Evolutionary conservation across 2,888 invertebrate genomes (phyloP).

Genomic region (Scaptomyza cyrtandrae): DNA sequence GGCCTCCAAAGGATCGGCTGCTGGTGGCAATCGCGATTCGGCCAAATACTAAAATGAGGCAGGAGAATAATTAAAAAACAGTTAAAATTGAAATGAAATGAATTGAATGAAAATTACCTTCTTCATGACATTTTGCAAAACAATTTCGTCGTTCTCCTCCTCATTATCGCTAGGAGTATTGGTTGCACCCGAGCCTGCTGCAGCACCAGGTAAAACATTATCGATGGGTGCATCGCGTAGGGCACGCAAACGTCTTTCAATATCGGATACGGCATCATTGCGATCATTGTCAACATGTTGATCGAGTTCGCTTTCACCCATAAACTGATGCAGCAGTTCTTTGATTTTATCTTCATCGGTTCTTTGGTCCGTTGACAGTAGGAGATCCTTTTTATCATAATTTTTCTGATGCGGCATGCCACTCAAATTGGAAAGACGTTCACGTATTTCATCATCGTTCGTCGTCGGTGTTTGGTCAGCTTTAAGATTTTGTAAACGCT

Average conservation of each 20-base stretch:
- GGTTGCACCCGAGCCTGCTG: slow-evolving; percentile 44
- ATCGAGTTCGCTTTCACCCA: slow-evolving; percentile 86
- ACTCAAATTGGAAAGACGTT: slow-evolving; percentile 88
- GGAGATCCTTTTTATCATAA: slow-evolving; percentile 81
- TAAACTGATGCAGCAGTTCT: slow-evolving; percentile 87
- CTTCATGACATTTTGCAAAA: slow-evolving; percentile 81
- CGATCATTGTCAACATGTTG: slow-evolving; percentile 85
- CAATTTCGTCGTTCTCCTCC: slow-evolving; percentile 84
- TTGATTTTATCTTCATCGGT: slow-evolving; percentile 90
- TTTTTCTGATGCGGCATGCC: slow-evolving; percentile 86
- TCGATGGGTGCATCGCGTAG: slow-evolving; percentile 84
- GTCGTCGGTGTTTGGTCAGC: slow-evolving; percentile 86
- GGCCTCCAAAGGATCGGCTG: slow-evolving; percentile 84
- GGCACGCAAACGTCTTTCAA: slow-evolving; percentile 86
- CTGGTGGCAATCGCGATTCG: slow-evolving; percentile 85
- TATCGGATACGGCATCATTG: slow-evolving; percentile 85
- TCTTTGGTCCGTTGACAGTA: slow-evolving; percentile 86
- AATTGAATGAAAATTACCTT: slow-evolving; percentile 57
- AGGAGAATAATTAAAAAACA: no score
- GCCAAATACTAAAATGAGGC: slow-evolving; percentile 84
- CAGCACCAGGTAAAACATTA: slow-evolving; percentile 19
- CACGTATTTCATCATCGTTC: slow-evolving; percentile 87
- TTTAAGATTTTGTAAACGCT: slow-evolving; percentile 89
- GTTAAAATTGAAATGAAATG: no score
- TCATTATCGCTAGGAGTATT: slow-evolving; percentile 81